Evolutionary conservation across 2,888 invertebrate genomes (phyloP).

Genomic region (Deroplatys truncata): DNA sequence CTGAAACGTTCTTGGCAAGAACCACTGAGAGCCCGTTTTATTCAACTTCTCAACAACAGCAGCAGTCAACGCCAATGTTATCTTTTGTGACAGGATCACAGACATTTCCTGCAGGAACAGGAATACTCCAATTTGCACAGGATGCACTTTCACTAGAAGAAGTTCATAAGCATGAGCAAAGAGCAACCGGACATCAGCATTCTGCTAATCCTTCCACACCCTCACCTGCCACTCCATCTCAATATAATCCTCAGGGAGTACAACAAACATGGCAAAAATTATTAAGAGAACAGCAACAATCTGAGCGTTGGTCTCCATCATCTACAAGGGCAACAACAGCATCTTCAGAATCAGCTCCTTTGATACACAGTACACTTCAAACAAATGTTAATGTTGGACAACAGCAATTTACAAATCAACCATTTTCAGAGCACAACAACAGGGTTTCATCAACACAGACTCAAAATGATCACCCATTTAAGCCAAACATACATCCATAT

Average conservation of each 20-base stretch:
- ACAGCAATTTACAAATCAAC: background rate
- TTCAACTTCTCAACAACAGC: background rate
- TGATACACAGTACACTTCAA: background rate
- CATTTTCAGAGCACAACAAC: background rate
- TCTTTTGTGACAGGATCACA: background rate
- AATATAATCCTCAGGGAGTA: background rate
- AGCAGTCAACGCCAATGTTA: background rate
- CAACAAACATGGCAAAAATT: constrained; percentile 4
- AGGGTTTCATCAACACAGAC: background rate
- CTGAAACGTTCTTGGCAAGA: background rate
- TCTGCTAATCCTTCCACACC: background rate
- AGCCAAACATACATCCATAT: constrained; percentile 19
- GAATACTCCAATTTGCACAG: background rate
- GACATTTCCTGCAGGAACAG: background rate
- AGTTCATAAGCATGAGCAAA: constrained; percentile 1
- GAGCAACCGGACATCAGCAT: background rate
- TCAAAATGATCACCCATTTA: constrained; percentile 15
- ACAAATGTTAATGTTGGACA: no score
- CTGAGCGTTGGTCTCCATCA: background rate
- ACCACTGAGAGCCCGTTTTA: background rate
- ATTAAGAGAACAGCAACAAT: constrained; percentile 3
- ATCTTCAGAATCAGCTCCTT: background rate
- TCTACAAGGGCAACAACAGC: background rate
- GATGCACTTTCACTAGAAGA: background rate
- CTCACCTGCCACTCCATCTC: background rate